Percentiles rank a stretch among this genome's conserved stretches.
phyloP scores from a whole-genome alignment of 1,140 invertebrate genomes.

The Tetraneura akinire region DNA sequence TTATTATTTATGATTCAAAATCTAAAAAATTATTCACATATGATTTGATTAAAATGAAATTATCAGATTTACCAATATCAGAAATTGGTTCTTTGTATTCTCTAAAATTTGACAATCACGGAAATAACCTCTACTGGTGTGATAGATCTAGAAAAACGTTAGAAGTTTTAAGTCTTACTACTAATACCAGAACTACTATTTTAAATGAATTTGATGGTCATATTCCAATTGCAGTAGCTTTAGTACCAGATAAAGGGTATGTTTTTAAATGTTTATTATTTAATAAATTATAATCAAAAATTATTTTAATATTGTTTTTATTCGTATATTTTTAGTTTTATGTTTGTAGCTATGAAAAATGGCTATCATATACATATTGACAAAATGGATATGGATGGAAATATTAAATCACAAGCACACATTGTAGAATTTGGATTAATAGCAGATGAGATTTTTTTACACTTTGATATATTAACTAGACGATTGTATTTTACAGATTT shows the following conservation, averaged over 20 bases:
- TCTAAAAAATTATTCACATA: conserved; percentile 56
- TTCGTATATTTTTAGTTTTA: conserved; percentile 61
- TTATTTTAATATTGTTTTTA: background rate
- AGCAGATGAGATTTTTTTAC: conserved; percentile 62
- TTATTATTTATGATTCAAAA: conserved; percentile 56
- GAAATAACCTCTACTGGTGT: conserved; percentile 70
- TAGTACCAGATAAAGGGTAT: conserved; percentile 70
- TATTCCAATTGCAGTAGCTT: conserved; percentile 64
- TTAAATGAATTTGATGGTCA: conserved; percentile 62
- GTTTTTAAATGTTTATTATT: background rate
- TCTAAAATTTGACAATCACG: conserved; percentile 69
- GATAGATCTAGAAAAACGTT: conserved; percentile 64
- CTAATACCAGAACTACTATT: conserved; percentile 62
- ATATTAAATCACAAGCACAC: conserved; percentile 58
- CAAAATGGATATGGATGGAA: conserved; percentile 64
- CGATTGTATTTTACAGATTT: conserved; percentile 65
- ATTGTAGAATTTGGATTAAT: conserved; percentile 61
- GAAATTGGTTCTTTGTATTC: conserved; percentile 64
- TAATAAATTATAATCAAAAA: too few species aligned
- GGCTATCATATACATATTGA: conserved; percentile 63
- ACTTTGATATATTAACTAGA: conserved; percentile 62
- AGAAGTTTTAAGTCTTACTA: conserved; percentile 65
- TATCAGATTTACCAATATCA: conserved; percentile 59
- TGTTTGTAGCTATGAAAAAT: conserved; percentile 67
- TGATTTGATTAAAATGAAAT: conserved; percentile 58